Evolutionary conservation across 2,113 vertebrate genomes (phyloP).

Genomic region (Ginglymostoma cirratum): DNA sequence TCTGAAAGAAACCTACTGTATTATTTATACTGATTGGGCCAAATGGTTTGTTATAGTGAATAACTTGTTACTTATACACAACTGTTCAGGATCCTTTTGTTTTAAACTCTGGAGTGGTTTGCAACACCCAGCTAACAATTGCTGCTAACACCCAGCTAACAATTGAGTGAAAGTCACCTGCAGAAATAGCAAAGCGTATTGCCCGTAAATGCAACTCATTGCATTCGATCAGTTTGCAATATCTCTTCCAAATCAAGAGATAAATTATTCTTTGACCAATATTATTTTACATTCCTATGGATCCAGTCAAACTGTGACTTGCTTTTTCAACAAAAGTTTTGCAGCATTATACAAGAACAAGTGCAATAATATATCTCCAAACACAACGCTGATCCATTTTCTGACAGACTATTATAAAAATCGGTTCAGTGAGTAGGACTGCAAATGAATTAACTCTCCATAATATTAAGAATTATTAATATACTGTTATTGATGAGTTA

Average conservation of each 20-base stretch:
- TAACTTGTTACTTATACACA: background rate
- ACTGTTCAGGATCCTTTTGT: background rate
- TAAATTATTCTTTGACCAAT: background rate
- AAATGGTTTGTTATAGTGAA: background rate
- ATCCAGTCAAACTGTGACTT: background rate
- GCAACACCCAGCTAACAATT: background rate
- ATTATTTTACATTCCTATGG: background rate
- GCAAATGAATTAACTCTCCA: background rate
- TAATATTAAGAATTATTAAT: background rate
- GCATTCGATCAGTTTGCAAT: background rate
- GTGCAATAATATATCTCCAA: background rate
- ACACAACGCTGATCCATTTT: background rate
- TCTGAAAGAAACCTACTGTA: background rate
- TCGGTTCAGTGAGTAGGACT: background rate
- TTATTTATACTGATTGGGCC: background rate
- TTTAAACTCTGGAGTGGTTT: background rate
- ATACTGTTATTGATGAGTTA: background rate
- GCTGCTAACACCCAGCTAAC: background rate
- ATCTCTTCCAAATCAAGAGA: background rate
- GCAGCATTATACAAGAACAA: background rate
- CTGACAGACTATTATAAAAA: background rate
- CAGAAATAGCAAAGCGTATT: background rate
- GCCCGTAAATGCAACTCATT: background rate
- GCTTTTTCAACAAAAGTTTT: background rate
- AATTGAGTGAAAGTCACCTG: background rate